phyloP scores from a whole-genome alignment of 2,113 vertebrate species.

The Thinocorus orbignyianus region DNA sequence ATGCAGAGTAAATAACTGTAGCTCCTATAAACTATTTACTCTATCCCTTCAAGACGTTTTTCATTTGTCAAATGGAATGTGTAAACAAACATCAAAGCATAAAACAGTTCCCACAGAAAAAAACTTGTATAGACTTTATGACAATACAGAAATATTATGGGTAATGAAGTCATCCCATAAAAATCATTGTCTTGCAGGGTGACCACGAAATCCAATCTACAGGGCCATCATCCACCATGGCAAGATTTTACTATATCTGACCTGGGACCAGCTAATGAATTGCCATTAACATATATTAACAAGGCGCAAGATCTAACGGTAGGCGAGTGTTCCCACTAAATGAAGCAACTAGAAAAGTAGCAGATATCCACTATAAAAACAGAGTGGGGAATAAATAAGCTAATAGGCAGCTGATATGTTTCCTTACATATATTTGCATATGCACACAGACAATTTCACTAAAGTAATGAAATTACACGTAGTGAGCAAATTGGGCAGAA shows the following conservation, averaged over 20 bases:
- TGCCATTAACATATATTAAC: constrained; percentile 59
- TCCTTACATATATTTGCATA: neutral
- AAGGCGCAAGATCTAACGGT: constrained; percentile 71
- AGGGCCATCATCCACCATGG: neutral
- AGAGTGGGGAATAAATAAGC: neutral
- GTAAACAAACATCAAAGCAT: neutral
- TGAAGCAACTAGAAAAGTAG: neutral
- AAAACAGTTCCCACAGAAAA: neutral
- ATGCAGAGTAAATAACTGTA: neutral
- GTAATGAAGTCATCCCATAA: neutral
- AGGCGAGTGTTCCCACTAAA: neutral
- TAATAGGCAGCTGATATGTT: neutral
- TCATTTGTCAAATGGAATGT: neutral
- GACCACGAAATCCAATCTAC: neutral
- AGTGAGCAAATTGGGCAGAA: neutral
- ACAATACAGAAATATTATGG: neutral
- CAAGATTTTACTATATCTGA: neutral
- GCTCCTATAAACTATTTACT: neutral
- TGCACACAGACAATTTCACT: neutral
- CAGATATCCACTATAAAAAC: neutral
- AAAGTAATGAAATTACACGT: neutral
- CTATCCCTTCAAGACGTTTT: neutral
- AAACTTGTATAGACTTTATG: neutral
- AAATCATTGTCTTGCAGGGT: constrained; percentile 26
- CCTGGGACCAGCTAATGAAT: neutral